These are phyloP conservation scores for Chloebia gouldiae DNA, from an alignment of 2,113 vertebrate genomes.

Conservation along the genomic window DNA sequence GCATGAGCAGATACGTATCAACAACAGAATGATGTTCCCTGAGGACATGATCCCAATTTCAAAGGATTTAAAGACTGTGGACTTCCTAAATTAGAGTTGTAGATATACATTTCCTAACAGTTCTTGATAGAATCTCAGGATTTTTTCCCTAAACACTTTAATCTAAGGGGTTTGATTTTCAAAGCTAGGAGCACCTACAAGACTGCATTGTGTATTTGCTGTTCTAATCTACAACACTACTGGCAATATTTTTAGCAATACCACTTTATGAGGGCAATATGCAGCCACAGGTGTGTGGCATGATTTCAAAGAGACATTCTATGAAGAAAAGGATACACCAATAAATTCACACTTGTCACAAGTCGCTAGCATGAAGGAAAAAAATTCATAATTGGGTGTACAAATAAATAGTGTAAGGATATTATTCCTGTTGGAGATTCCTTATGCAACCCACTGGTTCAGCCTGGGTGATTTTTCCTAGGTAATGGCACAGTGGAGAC, in stretches of 20 bases:
- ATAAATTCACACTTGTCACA: not conserved
- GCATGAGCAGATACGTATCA: not conserved
- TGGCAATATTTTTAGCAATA: not conserved
- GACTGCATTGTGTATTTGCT: not conserved
- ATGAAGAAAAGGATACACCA: not conserved
- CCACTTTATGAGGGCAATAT: rapidly evolving
- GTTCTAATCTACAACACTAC: not conserved
- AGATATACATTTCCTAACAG: not conserved
- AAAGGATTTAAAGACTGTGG: not conserved
- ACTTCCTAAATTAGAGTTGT: not conserved
- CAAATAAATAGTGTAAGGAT: not conserved
- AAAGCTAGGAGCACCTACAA: not conserved
- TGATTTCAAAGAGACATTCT: not conserved
- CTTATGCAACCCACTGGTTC: not conserved
- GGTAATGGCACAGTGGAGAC: not conserved
- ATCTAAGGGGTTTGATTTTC: not conserved
- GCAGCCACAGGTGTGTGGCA: not conserved
- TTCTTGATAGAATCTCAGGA: not conserved
- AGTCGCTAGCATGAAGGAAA: not conserved
- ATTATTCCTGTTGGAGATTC: not conserved
- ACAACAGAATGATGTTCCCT: rapidly evolving
- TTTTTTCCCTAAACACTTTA: not conserved
- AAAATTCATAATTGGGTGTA: not conserved
- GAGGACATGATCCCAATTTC: not conserved
- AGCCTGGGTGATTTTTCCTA: not conserved